Percentiles rank a stretch among this genome's conserved stretches.
These are phyloP conservation scores for Ceratina calcarata DNA, from an alignment of 1,140 invertebrate genomes.

Conservation along the genomic window DNA sequence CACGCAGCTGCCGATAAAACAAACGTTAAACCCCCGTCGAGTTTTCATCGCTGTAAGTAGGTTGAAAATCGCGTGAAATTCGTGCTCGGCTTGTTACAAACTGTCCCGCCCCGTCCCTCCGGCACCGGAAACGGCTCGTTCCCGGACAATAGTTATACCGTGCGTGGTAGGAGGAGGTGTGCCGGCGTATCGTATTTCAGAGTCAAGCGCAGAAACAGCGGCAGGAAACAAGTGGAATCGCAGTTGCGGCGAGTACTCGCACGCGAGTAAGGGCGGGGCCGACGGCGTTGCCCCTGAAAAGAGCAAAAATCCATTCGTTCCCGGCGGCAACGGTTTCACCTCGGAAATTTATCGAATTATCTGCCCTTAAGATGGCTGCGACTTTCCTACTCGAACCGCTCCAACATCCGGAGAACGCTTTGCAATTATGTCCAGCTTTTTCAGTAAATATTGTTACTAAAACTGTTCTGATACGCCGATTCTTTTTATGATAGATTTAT, in stretches of 20 bases:
- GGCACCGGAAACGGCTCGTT: background rate
- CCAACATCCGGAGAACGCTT: too few species aligned
- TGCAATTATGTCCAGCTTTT: too few species aligned
- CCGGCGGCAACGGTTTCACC: conserved; percentile 35
- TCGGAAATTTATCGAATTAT: conserved; percentile 67
- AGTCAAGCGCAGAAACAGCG: conserved; percentile 75
- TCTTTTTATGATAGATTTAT: too few species aligned
- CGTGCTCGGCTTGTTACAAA: background rate
- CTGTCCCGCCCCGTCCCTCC: too few species aligned
- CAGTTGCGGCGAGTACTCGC: conserved; percentile 56
- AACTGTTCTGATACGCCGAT: too few species aligned
- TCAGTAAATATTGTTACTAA: too few species aligned
- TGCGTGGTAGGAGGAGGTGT: conserved; percentile 71
- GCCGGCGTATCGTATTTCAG: conserved; percentile 75
- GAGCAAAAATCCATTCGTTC: conserved; percentile 47
- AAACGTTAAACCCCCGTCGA: background rate
- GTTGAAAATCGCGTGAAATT: background rate
- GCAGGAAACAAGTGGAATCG: conserved; percentile 70
- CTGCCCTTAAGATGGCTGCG: background rate
- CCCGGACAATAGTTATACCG: conserved; percentile 61
- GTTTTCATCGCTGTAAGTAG: background rate
- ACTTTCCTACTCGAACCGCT: too few species aligned
- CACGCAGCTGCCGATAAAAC: background rate
- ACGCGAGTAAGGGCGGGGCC: conserved; percentile 39
- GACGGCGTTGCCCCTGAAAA: conserved; percentile 6